phyloP scores from a whole-genome alignment of 2,797 vertebrate species.

The Sandelia bainsii region DNA sequence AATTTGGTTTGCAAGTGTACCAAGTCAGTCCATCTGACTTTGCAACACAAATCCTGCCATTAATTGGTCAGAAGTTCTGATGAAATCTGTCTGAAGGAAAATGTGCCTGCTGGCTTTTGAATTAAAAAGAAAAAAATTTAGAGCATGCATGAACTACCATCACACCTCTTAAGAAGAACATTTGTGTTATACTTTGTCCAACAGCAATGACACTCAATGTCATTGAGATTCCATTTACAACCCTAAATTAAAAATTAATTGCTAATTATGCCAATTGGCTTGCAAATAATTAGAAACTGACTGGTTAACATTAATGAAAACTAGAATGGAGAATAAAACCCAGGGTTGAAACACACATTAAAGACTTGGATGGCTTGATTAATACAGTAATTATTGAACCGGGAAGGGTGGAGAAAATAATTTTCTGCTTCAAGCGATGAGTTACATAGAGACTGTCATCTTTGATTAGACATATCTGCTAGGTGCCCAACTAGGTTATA shows the following conservation, averaged over 20 bases:
- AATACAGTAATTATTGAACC: conserved; percentile 76
- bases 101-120: not conserved
- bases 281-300: conserved; percentile 72
- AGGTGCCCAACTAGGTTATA: conserved; percentile 16
- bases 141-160: not conserved
- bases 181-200: conserved; percentile 37
- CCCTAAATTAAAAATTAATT: conserved; percentile 63
- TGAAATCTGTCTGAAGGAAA: not conserved
- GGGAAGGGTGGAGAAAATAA: conserved; percentile 71
- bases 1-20: too few species aligned
- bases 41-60: not conserved
- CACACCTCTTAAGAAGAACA: not conserved
- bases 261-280: conserved; percentile 68
- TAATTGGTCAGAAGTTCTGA: not conserved
- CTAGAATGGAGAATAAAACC: conserved; percentile 50
- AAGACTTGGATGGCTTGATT: conserved; percentile 67
- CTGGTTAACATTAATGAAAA: conserved; percentile 70
- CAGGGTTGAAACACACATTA: conserved; percentile 49
- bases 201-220: conserved; percentile 25
- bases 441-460: conserved; percentile 54
- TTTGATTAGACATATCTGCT: conserved; percentile 52
- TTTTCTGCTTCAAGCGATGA: conserved; percentile 68
- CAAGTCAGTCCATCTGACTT: not conserved
- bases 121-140: not conserved
- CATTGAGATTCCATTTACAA: conserved; percentile 52